These are phyloP conservation scores for Whitmania pigra DNA, from an alignment of 1,140 invertebrate genomes.

Conservation along the genomic window DNA sequence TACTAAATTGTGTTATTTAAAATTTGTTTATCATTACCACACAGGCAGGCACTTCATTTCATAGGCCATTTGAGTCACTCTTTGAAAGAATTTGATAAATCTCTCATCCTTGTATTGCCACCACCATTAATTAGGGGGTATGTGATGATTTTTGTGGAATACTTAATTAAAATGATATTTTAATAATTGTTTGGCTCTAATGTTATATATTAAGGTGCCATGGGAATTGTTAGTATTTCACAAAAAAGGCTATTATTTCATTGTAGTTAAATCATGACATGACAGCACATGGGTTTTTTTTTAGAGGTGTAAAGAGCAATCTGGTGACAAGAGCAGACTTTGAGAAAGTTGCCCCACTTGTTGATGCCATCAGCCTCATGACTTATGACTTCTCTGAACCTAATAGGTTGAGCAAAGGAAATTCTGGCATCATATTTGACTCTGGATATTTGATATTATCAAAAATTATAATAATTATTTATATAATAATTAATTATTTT, in stretches of 20 bases:
- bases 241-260: conserved; percentile 25
- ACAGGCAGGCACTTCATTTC: conserved; percentile 42
- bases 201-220: too few species aligned
- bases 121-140: conserved; percentile 56
- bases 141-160: conserved; percentile 25
- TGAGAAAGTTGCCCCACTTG: conserved; percentile 57
- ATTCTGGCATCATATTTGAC: conserved; percentile 15
- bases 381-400: conserved; percentile 83
- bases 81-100: conserved; percentile 48
- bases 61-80: conserved; percentile 43
- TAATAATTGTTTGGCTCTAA: conserved; percentile 1
- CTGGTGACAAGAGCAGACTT: conserved; percentile 66
- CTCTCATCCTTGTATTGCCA: conserved; percentile 69
- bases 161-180: too few species aligned
- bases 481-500: too few species aligned
- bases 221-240: conserved; percentile 10
- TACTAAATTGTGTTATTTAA: too few species aligned
- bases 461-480: not conserved
- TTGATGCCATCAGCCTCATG: conserved; percentile 80
- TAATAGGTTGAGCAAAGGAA: conserved; percentile 48
- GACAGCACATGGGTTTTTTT: conserved; percentile 13
- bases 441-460: not conserved
- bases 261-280: conserved; percentile 3
- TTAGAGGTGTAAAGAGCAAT: conserved; percentile 39
- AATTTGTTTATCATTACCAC: conserved; percentile 12